These are phyloP conservation scores for Cremastinae sp. DNA, from an alignment of 2,888 invertebrate genomes.

Conservation along the genomic window DNA sequence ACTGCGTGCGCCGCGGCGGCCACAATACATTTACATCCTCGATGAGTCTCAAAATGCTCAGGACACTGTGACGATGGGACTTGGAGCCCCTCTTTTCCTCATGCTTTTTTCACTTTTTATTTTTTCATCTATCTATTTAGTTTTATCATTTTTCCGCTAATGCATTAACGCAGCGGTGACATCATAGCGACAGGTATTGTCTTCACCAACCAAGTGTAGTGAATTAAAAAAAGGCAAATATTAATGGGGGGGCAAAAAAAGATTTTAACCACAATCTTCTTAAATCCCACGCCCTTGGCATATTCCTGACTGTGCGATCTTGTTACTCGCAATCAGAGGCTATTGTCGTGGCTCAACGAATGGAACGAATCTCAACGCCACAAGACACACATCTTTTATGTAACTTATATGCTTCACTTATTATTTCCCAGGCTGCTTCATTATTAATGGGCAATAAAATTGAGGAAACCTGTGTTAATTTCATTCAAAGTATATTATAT, in stretches of 20 bases:
- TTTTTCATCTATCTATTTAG: constrained; percentile 20
- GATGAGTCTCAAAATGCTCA: constrained; percentile 47
- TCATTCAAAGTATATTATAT: neutral
- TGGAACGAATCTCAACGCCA: constrained; percentile 1
- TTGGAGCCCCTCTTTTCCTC: constrained; percentile 31
- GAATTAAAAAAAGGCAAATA: too few relatives aligned
- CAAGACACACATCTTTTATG: neutral
- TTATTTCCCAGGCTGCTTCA: neutral
- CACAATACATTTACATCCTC: constrained; percentile 52
- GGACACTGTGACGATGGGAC: constrained; percentile 50
- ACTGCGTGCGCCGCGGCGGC: constrained; percentile 43
- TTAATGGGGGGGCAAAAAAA: too few relatives aligned
- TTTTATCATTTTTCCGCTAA: constrained; percentile 57
- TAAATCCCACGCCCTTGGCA: constrained; percentile 52
- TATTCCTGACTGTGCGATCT: constrained; percentile 8
- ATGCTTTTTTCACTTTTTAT: constrained; percentile 21
- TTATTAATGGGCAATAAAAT: neutral
- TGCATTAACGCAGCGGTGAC: constrained; percentile 63
- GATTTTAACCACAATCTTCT: too few relatives aligned
- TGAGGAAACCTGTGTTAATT: neutral
- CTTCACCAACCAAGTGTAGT: constrained; percentile 50
- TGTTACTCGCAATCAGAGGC: neutral
- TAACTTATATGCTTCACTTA: constrained; percentile 14
- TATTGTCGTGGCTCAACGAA: constrained; percentile 8
- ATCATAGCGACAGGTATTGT: constrained; percentile 63